phyloP scores from a whole-genome alignment of 2,113 vertebrate species.

The Dendropsophus ebraccatus region DNA sequence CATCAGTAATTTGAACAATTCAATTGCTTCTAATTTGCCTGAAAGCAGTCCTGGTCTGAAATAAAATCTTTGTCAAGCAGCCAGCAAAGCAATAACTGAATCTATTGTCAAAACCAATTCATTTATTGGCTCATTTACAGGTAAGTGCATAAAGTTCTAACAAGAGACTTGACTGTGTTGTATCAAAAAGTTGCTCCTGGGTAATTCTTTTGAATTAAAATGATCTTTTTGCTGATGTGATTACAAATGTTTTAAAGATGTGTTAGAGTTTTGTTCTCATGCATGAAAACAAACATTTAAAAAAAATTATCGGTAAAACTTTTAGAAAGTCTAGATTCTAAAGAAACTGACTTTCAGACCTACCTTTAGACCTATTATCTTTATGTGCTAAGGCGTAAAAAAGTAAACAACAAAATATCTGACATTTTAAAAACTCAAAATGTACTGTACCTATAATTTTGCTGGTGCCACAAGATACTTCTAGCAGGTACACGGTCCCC shows the following conservation, averaged over 20 bases:
- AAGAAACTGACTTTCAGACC: background rate
- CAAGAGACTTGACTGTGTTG: conserved; percentile 8
- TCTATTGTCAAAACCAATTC: conserved; percentile 40
- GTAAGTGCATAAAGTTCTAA: conserved; percentile 23
- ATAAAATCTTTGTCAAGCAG: conserved; percentile 38
- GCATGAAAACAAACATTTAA: background rate
- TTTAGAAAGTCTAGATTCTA: background rate
- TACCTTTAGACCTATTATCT: too few species aligned
- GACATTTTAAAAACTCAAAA: too few species aligned
- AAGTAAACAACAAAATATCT: too few species aligned
- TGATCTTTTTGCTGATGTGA: conserved; percentile 1
- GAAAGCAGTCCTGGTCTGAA: conserved; percentile 34
- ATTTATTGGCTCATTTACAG: conserved; percentile 36
- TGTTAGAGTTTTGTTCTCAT: background rate
- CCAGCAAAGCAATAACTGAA: conserved; percentile 34
- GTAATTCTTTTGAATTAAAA: conserved; percentile 23
- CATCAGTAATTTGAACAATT: conserved; percentile 37
- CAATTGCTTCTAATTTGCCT: conserved; percentile 37
- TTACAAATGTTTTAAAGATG: conserved; percentile 2
- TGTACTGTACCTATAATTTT: too few species aligned
- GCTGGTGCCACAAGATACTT: too few species aligned
- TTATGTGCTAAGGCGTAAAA: too few species aligned
- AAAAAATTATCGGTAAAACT: background rate
- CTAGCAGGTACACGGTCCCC: too few species aligned
- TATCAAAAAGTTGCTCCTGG: conserved; percentile 4